These are phyloP conservation scores for Perccottus glenii DNA, from an alignment of 2,113 vertebrate genomes.

Conservation along the genomic window DNA sequence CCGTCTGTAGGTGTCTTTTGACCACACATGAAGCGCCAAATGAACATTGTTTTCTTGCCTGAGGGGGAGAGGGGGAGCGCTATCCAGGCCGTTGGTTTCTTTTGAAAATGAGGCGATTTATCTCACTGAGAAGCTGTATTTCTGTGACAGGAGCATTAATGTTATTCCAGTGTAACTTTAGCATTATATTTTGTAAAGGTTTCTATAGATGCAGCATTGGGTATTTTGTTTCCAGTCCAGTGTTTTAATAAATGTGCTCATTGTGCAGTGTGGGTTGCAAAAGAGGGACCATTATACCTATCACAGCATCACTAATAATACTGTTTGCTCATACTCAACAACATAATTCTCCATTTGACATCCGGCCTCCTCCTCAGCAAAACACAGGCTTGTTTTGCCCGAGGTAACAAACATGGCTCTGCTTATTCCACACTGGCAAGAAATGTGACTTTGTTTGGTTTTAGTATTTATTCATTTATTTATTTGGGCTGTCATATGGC, in stretches of 20 bases:
- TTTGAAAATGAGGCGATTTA: constrained; percentile 25
- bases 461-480: background rate
- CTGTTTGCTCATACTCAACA: constrained; percentile 20
- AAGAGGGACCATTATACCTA: constrained; percentile 51
- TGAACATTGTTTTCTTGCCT: constrained; percentile 56
- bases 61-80: constrained; percentile 23
- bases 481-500: background rate
- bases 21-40: constrained; percentile 70
- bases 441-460: constrained; percentile 2
- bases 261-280: constrained; percentile 33
- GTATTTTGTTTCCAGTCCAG: constrained; percentile 24
- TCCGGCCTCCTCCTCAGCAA: constrained; percentile 34
- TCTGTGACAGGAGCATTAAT: background rate
- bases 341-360: constrained; percentile 49
- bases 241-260: constrained; percentile 21
- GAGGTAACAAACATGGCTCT: constrained; percentile 36
- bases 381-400: constrained; percentile 31
- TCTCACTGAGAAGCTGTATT: constrained; percentile 18
- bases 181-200: background rate
- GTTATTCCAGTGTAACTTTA: constrained; percentile 14
- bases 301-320: constrained; percentile 52
- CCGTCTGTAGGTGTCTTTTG: constrained; percentile 57
- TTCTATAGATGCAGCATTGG: background rate
- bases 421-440: constrained; percentile 12
- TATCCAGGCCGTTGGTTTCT: constrained; percentile 23